Base-by-base conservation (phyloP, 2,113 vertebrate species). In the Pipa parva region DNA sequence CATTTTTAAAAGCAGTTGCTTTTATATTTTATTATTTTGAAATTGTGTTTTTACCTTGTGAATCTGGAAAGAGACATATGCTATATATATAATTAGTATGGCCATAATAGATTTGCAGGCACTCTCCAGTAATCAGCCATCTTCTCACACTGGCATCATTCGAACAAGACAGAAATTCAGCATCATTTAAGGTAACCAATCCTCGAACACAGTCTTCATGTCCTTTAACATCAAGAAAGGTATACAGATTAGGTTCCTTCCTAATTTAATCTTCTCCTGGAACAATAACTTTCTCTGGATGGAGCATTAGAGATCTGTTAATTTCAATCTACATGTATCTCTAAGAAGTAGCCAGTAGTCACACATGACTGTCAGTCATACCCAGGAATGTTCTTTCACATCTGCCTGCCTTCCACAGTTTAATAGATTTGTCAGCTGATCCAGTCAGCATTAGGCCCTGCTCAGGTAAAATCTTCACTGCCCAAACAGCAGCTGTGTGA, bases 51-150 rank as follows among this genome's bases (percentile, higher is more conserved):
- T 75, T 79, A 99, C 97, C 97, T 91, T 89, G 82, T 77, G 85
- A 81, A 7, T 89, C 88, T 66, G 96, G 93, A 70, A 98, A 95
- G 33, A 97, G 85, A 25, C 90, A 88, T 74, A 99, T 81, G 75
- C 92, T 95, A 83, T 99, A 99, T 80, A 99, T 97, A 56, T 92
- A 99, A 90, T 97, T 97, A 74, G 96, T 97, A 79, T 99, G 96
- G 50, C 92, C 90, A 74, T 92, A 91, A 76, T 93, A 98, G 27
- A 96, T 84, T 71, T 97, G 91, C 33, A 94, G 76, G 75, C 97
- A 99, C 55, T 95, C 89, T 4, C 97, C 97, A 54, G 89, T 88
- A 74, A 97, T 92, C n/a, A 87, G 81, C 97, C 97, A 99, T 72
- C 89, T 90, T 80, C 97, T 88, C 76, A 99, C 82, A 76, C 87